Percentiles rank a stretch among this genome's conserved stretches.
Evolutionary conservation across 2,888 invertebrate genomes (phyloP).

Genomic region (Zootermopsis nevadensis): DNA sequence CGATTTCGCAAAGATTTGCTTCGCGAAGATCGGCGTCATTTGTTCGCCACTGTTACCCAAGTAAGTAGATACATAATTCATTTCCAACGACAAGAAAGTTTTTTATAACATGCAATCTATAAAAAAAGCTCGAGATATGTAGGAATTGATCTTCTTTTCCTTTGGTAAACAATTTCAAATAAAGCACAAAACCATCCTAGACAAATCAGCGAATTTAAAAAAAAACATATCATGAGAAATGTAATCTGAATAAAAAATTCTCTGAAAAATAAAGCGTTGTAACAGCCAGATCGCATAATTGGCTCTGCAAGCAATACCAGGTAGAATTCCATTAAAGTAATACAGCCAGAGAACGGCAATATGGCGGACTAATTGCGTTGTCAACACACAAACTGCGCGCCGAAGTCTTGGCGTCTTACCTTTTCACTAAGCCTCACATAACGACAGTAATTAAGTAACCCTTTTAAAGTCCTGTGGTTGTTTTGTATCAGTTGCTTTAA

Average conservation of each 20-base stretch:
- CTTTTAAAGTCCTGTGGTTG: no score
- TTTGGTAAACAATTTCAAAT: not conserved
- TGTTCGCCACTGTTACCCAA: not conserved
- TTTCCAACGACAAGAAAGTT: not conserved
- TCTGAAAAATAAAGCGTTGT: not conserved
- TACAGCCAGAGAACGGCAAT: not conserved
- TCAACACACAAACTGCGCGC: no score
- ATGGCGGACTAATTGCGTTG: no score
- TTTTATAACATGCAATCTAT: not conserved
- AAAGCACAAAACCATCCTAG: not conserved
- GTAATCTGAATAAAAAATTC: not conserved
- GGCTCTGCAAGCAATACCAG: not conserved
- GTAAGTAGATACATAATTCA: not conserved
- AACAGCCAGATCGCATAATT: not conserved
- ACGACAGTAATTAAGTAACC: no score
- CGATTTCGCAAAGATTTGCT: no score
- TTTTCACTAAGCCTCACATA: no score
- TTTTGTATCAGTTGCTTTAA: no score
- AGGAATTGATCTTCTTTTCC: not conserved
- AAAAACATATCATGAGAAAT: not conserved
- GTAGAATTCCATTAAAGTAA: not conserved
- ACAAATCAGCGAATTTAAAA: slow-evolving; percentile 10
- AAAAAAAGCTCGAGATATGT: not conserved
- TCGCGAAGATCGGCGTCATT: not conserved
- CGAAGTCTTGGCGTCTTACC: no score